Percentiles rank a stretch among this genome's conserved stretches.
Conservation (phyloP, 2,113 vertebrate genomes). For the Elephas maximus region DNA sequence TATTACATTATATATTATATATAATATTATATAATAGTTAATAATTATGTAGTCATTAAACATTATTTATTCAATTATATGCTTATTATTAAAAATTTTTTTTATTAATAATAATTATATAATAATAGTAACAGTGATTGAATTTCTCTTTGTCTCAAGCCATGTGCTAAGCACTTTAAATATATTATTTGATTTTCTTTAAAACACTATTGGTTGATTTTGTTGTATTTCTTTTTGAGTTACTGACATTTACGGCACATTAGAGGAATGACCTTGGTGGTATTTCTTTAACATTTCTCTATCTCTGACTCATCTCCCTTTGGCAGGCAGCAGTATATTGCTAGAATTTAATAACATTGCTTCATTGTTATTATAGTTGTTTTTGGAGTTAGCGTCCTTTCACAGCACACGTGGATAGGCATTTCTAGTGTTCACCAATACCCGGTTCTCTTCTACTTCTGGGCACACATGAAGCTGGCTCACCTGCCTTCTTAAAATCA, state of each 20-base stretch:
- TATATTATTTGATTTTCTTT: not conserved
- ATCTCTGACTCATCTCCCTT: not conserved
- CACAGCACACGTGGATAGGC: accelerated
- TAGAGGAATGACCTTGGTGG: not conserved
- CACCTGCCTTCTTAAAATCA: too few relatives aligned
- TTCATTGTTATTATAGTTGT: not conserved
- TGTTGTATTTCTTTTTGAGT: not conserved
- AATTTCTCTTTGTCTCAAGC: not conserved
- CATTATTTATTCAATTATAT: too few relatives aligned
- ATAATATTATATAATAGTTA: too few relatives aligned
- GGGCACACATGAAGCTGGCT: not conserved
- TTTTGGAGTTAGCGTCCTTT: not conserved
- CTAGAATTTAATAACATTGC: not conserved
- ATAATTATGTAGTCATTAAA: too few relatives aligned
- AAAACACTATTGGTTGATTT: not conserved
- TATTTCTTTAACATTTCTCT: not conserved
- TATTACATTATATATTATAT: too few relatives aligned
- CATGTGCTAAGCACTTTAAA: not conserved
- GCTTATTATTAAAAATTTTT: too few relatives aligned
- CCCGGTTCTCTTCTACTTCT: not conserved
- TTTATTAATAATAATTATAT: too few relatives aligned
- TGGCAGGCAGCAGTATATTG: not conserved
- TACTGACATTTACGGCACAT: too few relatives aligned
- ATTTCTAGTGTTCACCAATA: not conserved
- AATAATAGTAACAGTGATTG: too few relatives aligned